Conservation (phyloP, 1,140 invertebrate genomes). For the Calephelis nemesis region DNA sequence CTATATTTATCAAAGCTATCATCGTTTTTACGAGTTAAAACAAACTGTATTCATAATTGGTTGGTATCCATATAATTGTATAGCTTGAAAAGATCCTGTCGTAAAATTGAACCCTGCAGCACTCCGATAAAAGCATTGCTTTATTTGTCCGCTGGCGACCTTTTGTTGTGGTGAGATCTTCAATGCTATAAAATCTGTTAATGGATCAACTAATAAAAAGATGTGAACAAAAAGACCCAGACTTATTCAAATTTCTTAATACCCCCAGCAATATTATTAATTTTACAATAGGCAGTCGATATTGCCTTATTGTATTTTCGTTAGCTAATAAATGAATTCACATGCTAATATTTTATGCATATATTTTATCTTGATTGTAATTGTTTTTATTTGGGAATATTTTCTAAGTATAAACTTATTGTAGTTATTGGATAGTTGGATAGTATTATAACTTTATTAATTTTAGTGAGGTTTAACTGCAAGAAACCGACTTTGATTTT, state of each 20-base stretch:
- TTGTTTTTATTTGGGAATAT: neutral
- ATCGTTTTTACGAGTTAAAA: conserved; percentile 16
- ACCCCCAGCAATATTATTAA: conserved; percentile 47
- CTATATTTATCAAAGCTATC: neutral
- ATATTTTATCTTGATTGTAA: neutral
- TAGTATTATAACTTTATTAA: too few species aligned
- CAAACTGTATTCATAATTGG: conserved; percentile 34
- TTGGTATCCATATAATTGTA: conserved; percentile 44
- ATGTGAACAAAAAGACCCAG: conserved; percentile 49
- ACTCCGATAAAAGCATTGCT: conserved; percentile 56
- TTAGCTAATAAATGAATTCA: conserved; percentile 27
- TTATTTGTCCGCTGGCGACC: conserved; percentile 51
- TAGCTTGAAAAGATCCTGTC: conserved; percentile 52
- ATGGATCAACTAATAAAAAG: conserved; percentile 69
- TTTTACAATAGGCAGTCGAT: conserved; percentile 37
- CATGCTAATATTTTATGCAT: neutral
- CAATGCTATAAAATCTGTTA: conserved; percentile 63
- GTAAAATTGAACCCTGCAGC: conserved; percentile 47
- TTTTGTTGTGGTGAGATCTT: conserved; percentile 60
- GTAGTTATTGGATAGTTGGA: too few species aligned
- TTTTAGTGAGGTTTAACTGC: too few species aligned
- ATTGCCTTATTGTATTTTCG: conserved; percentile 35
- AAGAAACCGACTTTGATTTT: too few species aligned
- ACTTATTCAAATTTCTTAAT: conserved; percentile 60
- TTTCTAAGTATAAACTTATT: neutral